Evolutionary conservation across 92 coral and sea anemone genomes (phyloP).

Genomic region (Palythoa caribaeorum): DNA sequence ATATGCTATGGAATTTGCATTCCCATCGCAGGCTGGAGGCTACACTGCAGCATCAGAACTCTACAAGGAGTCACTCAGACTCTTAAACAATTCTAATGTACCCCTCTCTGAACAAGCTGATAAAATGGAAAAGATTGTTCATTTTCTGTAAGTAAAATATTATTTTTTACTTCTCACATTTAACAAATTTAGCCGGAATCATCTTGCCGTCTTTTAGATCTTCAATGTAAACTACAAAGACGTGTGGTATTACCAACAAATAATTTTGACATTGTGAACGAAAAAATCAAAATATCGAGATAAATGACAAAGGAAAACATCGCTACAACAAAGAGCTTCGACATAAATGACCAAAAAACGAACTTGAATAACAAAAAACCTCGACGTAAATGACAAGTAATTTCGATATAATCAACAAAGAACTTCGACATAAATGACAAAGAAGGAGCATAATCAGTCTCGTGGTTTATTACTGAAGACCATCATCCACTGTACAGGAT

Average conservation of each 20-base stretch:
- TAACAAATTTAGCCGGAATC: not conserved
- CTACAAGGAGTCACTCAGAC: slow-evolving; percentile 85
- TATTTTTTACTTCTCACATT: not conserved
- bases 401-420: no score
- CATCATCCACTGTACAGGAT: slow-evolving; percentile 59
- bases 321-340: no score
- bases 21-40: slow-evolving; percentile 87
- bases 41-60: slow-evolving; percentile 92
- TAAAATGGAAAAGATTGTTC: slow-evolving; percentile 86
- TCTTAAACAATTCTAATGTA: slow-evolving; percentile 72
- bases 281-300: no score
- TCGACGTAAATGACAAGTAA: no score
- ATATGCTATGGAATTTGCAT: not conserved
- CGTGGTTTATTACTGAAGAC: not conserved
- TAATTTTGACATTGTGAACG: no score
- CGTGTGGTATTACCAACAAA: not conserved
- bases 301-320: no score
- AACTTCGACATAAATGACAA: no score
- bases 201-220: not conserved
- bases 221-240: not conserved
- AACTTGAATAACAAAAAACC: no score
- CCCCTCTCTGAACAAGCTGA: slow-evolving; percentile 86
- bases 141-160: slow-evolving; percentile 80
- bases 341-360: no score
- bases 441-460: not conserved